Conservation (phyloP, 2,113 vertebrate species). For the Thunnus thynnus region DNA sequence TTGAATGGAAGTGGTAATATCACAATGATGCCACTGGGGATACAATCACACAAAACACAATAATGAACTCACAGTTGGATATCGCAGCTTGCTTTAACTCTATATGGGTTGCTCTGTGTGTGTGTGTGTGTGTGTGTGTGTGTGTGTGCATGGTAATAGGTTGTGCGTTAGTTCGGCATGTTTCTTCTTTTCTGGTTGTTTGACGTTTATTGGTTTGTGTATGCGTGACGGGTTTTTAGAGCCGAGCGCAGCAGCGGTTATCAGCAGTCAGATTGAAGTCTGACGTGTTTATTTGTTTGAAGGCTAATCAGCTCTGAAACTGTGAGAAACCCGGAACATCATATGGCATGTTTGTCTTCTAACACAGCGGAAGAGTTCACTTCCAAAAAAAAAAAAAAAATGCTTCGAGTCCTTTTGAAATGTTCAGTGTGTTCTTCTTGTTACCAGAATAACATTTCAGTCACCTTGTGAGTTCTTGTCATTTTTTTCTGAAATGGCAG, state of each 20-base stretch:
- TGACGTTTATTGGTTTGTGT: conserved; percentile 9
- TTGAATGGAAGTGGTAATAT: conserved; percentile 15
- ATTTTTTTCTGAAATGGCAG: no score
- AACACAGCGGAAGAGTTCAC: background rate
- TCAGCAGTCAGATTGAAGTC: conserved; percentile 10
- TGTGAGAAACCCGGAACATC: background rate
- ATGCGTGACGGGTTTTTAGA: conserved; percentile 4
- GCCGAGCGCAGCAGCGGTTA: background rate
- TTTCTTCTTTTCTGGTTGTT: conserved; percentile 26
- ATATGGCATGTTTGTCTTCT: background rate
- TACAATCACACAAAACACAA: conserved; percentile 8
- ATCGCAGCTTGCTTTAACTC: background rate
- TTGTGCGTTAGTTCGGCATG: background rate
- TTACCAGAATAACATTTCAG: no score
- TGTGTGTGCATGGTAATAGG: background rate
- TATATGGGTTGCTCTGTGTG: background rate
- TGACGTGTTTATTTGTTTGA: conserved; percentile 38
- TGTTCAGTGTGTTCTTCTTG: no score
- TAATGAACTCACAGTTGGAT: conserved; percentile 44
- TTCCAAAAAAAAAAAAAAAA: no score
- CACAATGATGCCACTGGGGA: conserved; percentile 28
- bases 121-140: background rate
- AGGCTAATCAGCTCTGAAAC: conserved; percentile 7
- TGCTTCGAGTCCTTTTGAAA: no score
- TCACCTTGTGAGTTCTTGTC: no score